These are phyloP conservation scores for Lycocorax pyrrhopterus DNA, from an alignment of 2,113 vertebrate genomes.

Conservation along the genomic window DNA sequence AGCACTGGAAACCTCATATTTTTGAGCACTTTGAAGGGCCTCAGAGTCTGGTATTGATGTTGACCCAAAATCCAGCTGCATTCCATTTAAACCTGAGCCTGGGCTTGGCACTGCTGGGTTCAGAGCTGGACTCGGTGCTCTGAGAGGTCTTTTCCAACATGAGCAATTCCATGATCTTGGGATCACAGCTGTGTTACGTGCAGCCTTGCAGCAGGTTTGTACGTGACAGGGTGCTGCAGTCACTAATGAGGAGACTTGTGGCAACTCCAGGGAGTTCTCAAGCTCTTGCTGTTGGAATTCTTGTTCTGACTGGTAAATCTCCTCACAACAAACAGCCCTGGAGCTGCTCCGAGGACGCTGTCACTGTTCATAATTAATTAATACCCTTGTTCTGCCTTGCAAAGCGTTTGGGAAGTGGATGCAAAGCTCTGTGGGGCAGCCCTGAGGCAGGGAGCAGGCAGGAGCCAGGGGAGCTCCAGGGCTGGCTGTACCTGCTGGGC, in stretches of 20 bases:
- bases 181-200: rapidly evolving
- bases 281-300: not conserved
- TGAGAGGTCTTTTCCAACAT: not conserved
- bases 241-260: rapidly evolving
- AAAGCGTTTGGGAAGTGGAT: not conserved
- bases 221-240: not conserved
- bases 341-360: rapidly evolving
- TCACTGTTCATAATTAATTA: rapidly evolving
- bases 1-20: not conserved
- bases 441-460: not conserved
- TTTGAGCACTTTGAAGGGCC: not conserved
- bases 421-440: not conserved
- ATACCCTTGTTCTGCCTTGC: not conserved
- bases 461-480: not conserved
- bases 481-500: not conserved
- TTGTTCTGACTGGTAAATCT: not conserved
- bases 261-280: not conserved
- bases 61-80: rapidly evolving
- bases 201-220: not conserved
- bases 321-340: not conserved
- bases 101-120: not conserved
- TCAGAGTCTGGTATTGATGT: rapidly evolving
- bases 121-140: not conserved
- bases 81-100: not conserved
- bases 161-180: rapidly evolving